phyloP scores from a whole-genome alignment of 1,140 invertebrate species.

The Lethocerus indicus region DNA sequence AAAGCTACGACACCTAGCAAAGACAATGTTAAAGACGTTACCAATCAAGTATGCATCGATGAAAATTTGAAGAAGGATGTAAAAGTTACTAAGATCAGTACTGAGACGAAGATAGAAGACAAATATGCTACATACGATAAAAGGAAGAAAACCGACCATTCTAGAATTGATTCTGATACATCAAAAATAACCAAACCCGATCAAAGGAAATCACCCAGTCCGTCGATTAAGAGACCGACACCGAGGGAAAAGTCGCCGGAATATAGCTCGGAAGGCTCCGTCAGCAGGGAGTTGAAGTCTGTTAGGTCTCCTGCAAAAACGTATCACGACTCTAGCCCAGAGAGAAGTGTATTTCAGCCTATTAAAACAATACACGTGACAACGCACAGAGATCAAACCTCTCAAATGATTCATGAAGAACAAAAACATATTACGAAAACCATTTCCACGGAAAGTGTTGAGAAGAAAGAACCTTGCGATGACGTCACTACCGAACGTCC shows the following conservation, averaged over 20 bases:
- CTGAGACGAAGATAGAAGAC: conserved; percentile 2
- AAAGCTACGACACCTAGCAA: conserved; percentile 11
- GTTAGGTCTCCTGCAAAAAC: conserved; percentile 3
- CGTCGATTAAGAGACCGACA: conserved; percentile 3
- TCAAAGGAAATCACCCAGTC: neutral
- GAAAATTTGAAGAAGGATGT: neutral
- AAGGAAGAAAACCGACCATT: conserved; percentile 8
- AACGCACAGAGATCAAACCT: conserved; percentile 6
- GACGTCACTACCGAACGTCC: neutral
- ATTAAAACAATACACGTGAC: conserved; percentile 17
- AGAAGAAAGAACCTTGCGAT: neutral
- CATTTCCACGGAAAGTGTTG: too few relatives aligned
- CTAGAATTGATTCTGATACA: too few relatives aligned
- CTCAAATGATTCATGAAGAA: conserved; percentile 9
- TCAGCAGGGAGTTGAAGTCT: conserved; percentile 18
- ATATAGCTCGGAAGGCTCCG: conserved; percentile 22
- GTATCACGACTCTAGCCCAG: conserved; percentile 18
- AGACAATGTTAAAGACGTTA: conserved; percentile 3
- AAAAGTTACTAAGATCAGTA: neutral
- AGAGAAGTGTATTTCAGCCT: conserved; percentile 20
- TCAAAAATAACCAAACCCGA: conserved; percentile 5
- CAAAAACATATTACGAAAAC: neutral
- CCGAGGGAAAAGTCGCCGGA: conserved; percentile 20
- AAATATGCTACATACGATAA: conserved; percentile 7
- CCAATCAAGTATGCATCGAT: conserved; percentile 4